These are phyloP conservation scores for Dipus sagitta DNA, from an alignment of 2,797 vertebrate species.

Conservation along the genomic window DNA sequence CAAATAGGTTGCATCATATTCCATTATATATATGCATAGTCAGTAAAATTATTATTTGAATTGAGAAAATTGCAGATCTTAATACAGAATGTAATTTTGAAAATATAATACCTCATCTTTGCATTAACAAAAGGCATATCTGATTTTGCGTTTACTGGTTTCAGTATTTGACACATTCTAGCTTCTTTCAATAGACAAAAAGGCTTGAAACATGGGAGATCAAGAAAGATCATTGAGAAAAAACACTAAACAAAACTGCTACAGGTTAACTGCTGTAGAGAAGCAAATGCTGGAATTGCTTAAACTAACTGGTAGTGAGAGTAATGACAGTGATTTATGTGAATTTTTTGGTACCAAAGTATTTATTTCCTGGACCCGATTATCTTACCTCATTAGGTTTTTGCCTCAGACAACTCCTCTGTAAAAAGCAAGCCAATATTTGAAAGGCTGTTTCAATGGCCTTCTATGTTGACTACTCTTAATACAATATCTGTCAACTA, in stretches of 20 bases:
- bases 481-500: background rate
- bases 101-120: constrained; percentile 6
- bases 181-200: constrained; percentile 22
- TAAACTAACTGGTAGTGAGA: background rate
- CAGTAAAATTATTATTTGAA: constrained; percentile 17
- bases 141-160: background rate
- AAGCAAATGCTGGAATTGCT: constrained; percentile 26
- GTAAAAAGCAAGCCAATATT: constrained; percentile 12
- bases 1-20: background rate
- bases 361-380: constrained; percentile 22
- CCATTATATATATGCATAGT: background rate
- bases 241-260: background rate
- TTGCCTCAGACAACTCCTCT: background rate
- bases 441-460: background rate
- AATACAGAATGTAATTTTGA: background rate
- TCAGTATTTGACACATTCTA: background rate
- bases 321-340: background rate
- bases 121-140: background rate
- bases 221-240: background rate
- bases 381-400: constrained; percentile 55
- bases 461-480: constrained; percentile 46
- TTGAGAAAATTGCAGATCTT: constrained; percentile 5
- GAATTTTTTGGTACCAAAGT: background rate
- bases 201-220: constrained; percentile 35
- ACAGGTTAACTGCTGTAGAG: background rate